A percentile compares a stretch with the other conserved stretches of the same genome.
Conservation (phyloP, 2,797 vertebrate species). For the Karalla daura region DNA sequence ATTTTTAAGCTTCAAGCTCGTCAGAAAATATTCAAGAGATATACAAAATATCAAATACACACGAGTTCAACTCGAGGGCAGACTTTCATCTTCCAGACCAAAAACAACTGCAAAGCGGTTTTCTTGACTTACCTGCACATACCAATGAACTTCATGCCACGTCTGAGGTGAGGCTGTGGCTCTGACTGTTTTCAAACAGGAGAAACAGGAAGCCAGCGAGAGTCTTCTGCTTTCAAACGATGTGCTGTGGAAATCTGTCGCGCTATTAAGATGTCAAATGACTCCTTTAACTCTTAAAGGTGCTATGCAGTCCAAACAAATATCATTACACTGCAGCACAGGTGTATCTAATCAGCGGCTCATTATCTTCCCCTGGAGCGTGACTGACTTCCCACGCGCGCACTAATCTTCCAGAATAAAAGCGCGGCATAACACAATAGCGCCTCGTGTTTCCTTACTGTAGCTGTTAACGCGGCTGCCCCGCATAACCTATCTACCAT, state of each 20-base stretch:
- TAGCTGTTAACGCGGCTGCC: neutral
- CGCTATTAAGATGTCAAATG: neutral
- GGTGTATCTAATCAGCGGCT: constrained; percentile 14
- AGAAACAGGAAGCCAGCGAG: neutral
- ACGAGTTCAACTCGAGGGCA: too few species aligned
- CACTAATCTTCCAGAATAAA: constrained; percentile 32
- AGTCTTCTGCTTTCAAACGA: neutral
- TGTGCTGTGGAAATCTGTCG: neutral
- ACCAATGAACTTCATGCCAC: too few species aligned
- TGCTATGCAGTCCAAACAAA: neutral
- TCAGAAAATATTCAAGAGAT: too few species aligned
- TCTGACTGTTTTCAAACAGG: neutral
- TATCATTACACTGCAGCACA: neutral
- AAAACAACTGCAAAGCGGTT: too few species aligned
- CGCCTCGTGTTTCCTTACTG: neutral
- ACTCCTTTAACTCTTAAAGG: too few species aligned
- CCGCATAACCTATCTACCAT: constrained; percentile 13
- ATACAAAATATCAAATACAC: too few species aligned
- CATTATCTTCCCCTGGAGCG: neutral
- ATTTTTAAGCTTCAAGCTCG: too few species aligned
- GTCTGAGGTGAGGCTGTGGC: neutral
- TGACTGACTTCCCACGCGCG: neutral
- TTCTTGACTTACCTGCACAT: too few species aligned
- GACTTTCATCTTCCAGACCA: too few species aligned
- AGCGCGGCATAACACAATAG: neutral